phyloP scores from a whole-genome alignment of 2,113 vertebrate species.

The Solea solea region DNA sequence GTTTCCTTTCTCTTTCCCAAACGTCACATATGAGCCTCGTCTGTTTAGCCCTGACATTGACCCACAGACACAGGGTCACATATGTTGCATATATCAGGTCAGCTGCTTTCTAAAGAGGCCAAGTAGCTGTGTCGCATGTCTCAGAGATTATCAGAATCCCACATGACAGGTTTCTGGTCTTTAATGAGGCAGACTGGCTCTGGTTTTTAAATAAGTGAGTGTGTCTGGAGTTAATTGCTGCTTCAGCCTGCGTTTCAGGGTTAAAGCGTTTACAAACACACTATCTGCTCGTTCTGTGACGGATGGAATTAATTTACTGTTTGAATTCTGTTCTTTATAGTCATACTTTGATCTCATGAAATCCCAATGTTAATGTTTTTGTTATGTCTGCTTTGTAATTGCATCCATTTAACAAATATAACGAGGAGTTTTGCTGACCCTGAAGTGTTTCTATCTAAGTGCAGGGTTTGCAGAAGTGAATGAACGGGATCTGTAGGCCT shows the following conservation, averaged over 20 bases:
- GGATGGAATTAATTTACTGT: conserved; percentile 29
- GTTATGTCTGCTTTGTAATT: not conserved
- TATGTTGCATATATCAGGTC: conserved; percentile 27
- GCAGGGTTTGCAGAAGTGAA: conserved; percentile 5
- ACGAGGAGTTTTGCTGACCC: conserved; percentile 2
- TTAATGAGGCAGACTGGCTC: conserved; percentile 34
- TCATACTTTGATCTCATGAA: not conserved
- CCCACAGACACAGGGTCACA: conserved; percentile 17
- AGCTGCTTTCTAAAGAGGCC: conserved; percentile 34
- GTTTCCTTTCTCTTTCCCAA: not conserved
- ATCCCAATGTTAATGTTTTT: not conserved
- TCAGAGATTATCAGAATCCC: conserved; percentile 55
- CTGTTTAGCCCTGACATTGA: not conserved
- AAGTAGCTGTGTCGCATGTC: conserved; percentile 52
- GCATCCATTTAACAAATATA: not conserved
- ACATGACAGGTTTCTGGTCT: conserved; percentile 55
- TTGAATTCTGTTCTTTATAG: not conserved
- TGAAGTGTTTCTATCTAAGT: not conserved
- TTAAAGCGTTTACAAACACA: conserved; percentile 2
- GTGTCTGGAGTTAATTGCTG: conserved; percentile 27
- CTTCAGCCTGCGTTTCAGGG: conserved; percentile 25
- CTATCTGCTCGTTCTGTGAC: conserved; percentile 15
- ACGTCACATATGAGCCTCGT: not conserved
- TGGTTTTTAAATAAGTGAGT: conserved; percentile 34
- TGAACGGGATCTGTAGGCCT: not conserved